Conservation (phyloP, 2,888 invertebrate species). For the Cheilosia urbana region DNA sequence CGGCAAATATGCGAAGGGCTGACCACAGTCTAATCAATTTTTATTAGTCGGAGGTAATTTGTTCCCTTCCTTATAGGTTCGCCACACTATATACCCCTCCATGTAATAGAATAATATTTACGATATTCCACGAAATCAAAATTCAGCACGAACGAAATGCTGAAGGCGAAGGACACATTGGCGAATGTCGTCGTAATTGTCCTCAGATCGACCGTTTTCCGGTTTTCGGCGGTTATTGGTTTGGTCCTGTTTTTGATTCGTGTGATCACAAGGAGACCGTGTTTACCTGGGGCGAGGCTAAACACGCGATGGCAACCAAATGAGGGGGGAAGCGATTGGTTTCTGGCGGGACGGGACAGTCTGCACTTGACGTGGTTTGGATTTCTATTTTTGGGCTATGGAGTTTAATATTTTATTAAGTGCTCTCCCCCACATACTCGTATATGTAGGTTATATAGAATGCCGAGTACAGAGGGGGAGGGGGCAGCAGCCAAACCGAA, state of each 20-base stretch:
- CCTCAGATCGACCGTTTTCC: slow-evolving; percentile 21
- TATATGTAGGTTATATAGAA: slow-evolving; percentile 32
- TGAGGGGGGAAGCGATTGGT: slow-evolving; percentile 13
- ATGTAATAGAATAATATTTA: slow-evolving; percentile 39
- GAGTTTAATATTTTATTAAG: slow-evolving; percentile 71
- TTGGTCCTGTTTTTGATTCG: slow-evolving; percentile 70
- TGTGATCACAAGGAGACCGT: slow-evolving; percentile 37
- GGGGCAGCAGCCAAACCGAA: neutral
- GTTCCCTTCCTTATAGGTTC: slow-evolving; percentile 5
- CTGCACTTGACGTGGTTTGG: slow-evolving; percentile 56
- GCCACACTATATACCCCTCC: neutral
- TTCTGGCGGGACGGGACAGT: slow-evolving; percentile 20
- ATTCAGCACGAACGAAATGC: slow-evolving; percentile 57
- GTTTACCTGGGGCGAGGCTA: neutral
- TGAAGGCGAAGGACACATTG: slow-evolving; percentile 30
- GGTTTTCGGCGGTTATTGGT: slow-evolving; percentile 61
- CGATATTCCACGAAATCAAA: slow-evolving; percentile 64
- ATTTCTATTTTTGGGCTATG: slow-evolving; percentile 50
- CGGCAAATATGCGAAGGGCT: neutral
- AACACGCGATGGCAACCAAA: slow-evolving; percentile 25
- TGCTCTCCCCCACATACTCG: slow-evolving; percentile 36
- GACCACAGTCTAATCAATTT: slow-evolving; percentile 66
- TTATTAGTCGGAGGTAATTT: slow-evolving; percentile 51
- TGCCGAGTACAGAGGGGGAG: neutral
- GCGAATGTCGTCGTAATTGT: slow-evolving; percentile 21